These are phyloP conservation scores for Emydura subglobosa DNA, from an alignment of 2,113 vertebrate species.

Conservation along the genomic window DNA sequence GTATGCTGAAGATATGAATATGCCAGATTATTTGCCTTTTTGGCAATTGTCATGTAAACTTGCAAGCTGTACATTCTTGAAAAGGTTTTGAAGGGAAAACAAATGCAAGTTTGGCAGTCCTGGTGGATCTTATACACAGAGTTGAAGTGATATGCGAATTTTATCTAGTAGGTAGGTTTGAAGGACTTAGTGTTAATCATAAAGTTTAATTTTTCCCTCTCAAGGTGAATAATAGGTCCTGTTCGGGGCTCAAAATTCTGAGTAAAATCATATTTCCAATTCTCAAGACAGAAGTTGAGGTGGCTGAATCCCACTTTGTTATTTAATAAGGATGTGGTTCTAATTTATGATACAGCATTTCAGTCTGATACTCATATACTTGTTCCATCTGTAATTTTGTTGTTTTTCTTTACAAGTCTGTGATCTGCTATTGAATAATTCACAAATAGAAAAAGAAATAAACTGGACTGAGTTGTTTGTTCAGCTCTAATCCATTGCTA, in stretches of 20 bases:
- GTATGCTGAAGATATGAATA: not conserved
- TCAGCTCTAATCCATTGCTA: not conserved
- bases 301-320: not conserved
- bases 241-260: not conserved
- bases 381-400: not conserved
- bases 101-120: not conserved
- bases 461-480: not conserved
- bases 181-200: not conserved
- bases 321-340: not conserved
- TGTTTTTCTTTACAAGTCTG: not conserved
- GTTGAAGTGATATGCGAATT: not conserved
- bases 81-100: not conserved
- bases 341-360: not conserved
- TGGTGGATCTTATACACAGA: not conserved
- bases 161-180: not conserved
- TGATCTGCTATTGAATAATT: not conserved
- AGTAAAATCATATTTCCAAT: not conserved
- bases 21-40: not conserved
- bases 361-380: not conserved
- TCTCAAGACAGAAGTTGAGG: not conserved
- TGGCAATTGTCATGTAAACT: not conserved
- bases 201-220: not conserved
- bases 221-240: not conserved
- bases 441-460: not conserved
- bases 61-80: rapidly evolving